Base-by-base conservation (phyloP, 2,888 invertebrate species). In the Hirtodrosophila confusa region DNA sequence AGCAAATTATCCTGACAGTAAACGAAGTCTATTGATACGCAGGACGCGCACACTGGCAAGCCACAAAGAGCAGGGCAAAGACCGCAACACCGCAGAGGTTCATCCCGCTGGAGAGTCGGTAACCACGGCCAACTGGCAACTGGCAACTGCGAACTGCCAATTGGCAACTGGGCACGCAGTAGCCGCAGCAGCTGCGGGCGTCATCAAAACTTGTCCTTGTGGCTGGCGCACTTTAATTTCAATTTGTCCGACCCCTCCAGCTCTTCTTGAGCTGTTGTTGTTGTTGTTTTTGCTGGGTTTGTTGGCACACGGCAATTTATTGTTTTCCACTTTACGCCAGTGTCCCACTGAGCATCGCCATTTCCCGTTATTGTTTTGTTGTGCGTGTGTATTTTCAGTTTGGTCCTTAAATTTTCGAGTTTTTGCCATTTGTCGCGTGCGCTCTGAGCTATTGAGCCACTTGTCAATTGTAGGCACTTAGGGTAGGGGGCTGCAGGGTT, bases 311-410 rank as follows among this genome's bases (percentile, higher is more conserved):
- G 79, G 74, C 77, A 80, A 86, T 88, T 88, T 88, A 86, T 86
- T 88, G 82, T 86, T 86, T 86, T 80, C 76, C 86, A 80, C 86
- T 80, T 80, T 80, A 70, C 76, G 80, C 76, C 72, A 77, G 63
- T 64, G 69, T 71, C 75, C 82, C 69, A 53, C 36, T 44, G 62
- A 39, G 40, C 43, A 37, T 49, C 55, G 61, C 45, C 64, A 27
- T 6, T 45, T 61, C 58, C 47, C 71, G 66, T 64, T 78, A 71
- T 73, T 77, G 62, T 72, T 79, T 71, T 50, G 17, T 53, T 44
- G 45, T 63, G 33, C 54, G 56, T 64, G 47, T 58, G 17, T 44
- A 31, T 63, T 49, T 67, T 72, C 54, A 75, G 75, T 80, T 64
- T 58, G 40, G 47, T 47, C 51, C 78, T 69, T 75, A 69, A 76